Percentiles rank a stretch among this genome's conserved stretches.
phyloP scores from a whole-genome alignment of 2,888 invertebrate species.

The Drepana falcataria region DNA sequence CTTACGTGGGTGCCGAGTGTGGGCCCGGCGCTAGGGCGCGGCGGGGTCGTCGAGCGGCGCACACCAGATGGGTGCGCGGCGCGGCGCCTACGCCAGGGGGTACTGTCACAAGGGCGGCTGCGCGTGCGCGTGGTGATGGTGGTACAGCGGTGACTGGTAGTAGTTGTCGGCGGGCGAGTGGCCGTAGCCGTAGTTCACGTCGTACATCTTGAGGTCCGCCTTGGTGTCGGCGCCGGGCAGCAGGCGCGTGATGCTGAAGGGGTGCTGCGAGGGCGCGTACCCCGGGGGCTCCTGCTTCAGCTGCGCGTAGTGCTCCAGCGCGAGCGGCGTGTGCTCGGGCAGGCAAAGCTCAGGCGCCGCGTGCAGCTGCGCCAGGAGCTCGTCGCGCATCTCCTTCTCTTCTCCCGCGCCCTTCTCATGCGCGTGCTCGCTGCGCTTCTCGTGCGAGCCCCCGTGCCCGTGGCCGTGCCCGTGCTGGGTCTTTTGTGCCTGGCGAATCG shows the following conservation, averaged over 20 bases:
- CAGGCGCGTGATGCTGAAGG: slow-evolving; percentile 96
- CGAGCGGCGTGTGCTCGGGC: slow-evolving; percentile 78
- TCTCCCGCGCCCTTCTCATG: slow-evolving; percentile 52
- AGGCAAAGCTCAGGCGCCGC: slow-evolving; percentile 81
- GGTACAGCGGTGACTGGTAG: slow-evolving; percentile 90
- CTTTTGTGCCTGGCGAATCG: slow-evolving; percentile 83
- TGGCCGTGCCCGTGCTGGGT: slow-evolving; percentile 63
- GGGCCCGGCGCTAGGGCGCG: slow-evolving; percentile 18
- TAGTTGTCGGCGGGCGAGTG: slow-evolving; percentile 85
- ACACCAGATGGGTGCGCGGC: slow-evolving; percentile 48
- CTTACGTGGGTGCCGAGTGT: slow-evolving; percentile 13
- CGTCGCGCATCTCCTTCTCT: slow-evolving; percentile 77
- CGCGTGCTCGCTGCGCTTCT: slow-evolving; percentile 78
- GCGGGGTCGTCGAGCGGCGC: slow-evolving; percentile 31
- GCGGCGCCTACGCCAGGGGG: slow-evolving; percentile 87
- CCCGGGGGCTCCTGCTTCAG: slow-evolving; percentile 88
- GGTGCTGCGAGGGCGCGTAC: slow-evolving; percentile 91
- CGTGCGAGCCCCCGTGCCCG: slow-evolving; percentile 50
- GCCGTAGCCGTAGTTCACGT: slow-evolving; percentile 82
- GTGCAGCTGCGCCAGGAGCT: slow-evolving; percentile 86
- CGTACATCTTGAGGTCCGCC: slow-evolving; percentile 95
- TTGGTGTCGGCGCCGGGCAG: slow-evolving; percentile 92
- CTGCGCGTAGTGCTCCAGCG: slow-evolving; percentile 82
- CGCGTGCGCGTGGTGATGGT: slow-evolving; percentile 81
- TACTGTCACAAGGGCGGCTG: slow-evolving; percentile 96